Evolutionary conservation across 2,113 vertebrate genomes (phyloP), one percentile per base, ranked within the genome.

Genomic region (Brachyhypopomus occidentalis): DNA sequence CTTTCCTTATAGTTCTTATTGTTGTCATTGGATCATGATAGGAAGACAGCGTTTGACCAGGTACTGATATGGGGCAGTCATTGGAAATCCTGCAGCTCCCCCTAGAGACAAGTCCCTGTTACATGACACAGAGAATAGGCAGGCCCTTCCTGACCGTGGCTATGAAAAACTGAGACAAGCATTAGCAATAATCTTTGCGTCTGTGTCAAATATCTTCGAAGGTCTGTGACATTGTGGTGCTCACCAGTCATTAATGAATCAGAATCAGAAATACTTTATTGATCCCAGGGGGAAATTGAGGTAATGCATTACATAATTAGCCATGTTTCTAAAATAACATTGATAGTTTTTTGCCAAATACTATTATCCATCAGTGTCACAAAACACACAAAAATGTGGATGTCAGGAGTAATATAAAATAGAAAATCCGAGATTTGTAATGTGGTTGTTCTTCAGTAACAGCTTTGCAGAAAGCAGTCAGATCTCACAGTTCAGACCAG

Each of bases 1-100:
- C 64, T 36, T 36, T 67, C 6, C 45, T 52, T 19, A 22, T 41
- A 41, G 16, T 41, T 70, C 19, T 70, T 41, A 41, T 41, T 41
- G 66, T 38, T 70, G 19, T n/a, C 19, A 41, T 20, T 41, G 66
- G 11, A 22, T 70, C 6, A 41, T 34, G 66, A 70, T n/a, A 41
- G 9, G 66, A 41, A 22, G 66, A 41, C 20, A 41, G 36, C 14
- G 7, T 36, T 36, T 27, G 30, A 17, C 60, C 63, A 64, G 22
- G 45, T 77, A 66, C 38, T 20, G 38, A 52, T 52, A 52, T 14
- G 45, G 45, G 45, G 12, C 45, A n/a, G 14, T 52, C 59, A 83
- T 89, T 81, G 81, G 86, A 92, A 91, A 92, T 89, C 75, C 87
- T 86, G 79, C 87, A 92, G 91, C 92, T 83, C 91, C 91, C 91